These are phyloP conservation scores for Gymnobelideus leadbeateri DNA, from an alignment of 2,113 vertebrate genomes.

Conservation along the genomic window DNA sequence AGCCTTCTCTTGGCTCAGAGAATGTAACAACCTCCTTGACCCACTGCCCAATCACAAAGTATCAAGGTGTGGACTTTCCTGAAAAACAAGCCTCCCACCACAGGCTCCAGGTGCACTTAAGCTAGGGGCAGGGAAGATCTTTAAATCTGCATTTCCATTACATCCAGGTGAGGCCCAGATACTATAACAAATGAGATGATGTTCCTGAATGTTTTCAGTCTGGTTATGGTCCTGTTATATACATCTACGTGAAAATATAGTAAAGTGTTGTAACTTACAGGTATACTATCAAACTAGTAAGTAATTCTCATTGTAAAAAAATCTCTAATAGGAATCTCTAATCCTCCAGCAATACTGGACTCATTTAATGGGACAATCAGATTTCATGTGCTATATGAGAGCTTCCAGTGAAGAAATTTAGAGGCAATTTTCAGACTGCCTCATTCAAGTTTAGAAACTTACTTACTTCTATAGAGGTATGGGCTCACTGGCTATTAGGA, in stretches of 20 bases:
- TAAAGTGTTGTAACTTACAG: not conserved
- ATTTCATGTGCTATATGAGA: rapidly evolving
- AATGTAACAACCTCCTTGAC: too few species aligned
- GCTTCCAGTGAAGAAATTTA: not conserved
- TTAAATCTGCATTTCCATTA: too few species aligned
- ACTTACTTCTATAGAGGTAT: not conserved
- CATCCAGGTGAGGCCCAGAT: not conserved
- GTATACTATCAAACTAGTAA: not conserved
- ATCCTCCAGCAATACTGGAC: not conserved
- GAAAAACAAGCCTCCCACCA: too few species aligned
- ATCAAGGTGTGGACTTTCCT: too few species aligned
- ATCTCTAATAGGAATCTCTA: not conserved
- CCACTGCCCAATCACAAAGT: too few species aligned
- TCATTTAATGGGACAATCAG: not conserved
- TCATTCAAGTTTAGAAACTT: not conserved
- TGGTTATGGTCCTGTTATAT: not conserved
- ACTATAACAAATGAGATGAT: not conserved
- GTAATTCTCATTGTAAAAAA: not conserved
- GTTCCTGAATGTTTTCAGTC: not conserved
- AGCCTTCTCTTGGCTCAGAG: too few species aligned
- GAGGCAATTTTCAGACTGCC: not conserved
- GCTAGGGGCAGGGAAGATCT: too few species aligned
- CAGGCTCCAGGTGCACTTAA: too few species aligned
- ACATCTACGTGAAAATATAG: not conserved
- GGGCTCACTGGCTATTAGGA: not conserved